Base-by-base conservation (phyloP, 23 tunicate species). In the Ciona savignyi region DNA sequence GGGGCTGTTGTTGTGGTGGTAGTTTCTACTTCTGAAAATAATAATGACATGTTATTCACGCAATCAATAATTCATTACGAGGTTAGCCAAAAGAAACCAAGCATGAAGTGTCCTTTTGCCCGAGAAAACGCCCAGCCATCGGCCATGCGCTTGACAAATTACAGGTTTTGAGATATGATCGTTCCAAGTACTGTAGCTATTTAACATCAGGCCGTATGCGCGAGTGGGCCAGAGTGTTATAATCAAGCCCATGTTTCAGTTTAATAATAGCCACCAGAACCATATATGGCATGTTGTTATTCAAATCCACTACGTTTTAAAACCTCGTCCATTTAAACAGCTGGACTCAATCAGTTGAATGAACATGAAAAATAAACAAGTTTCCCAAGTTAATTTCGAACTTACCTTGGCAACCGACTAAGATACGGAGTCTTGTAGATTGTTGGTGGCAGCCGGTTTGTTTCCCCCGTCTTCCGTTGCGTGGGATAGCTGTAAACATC, bases 361-460 rank as follows among this genome's bases (percentile, higher is more conserved):
- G n/a, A n/a, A n/a, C n/a, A n/a, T n/a, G n/a, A n/a, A n/a, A n/a
- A n/a, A n/a, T n/a, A n/a, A n/a, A n/a, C n/a, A n/a, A n/a, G n/a
- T n/a, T n/a, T n/a, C n/a, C n/a, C n/a, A 11, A 49, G 61, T 49
- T 49, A 2, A 2, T 24, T 2, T 29, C 2, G 21, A 63, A 29
- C 62, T 66, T 73, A 81, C 86, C 86, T 64, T 66, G 34, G 75
- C 86, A 81, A 9, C 60, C 86, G 35, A 81, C 86, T 6, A 34
- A 34, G 15, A 81, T 81, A 25, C 70, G 86, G 32, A 81, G 71
- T 34, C 86, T 35, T 23, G 86, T 65, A 0, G 74, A 3, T 2
- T 73, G 71, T 65, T 66, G 42, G 64, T 64, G 35, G 75, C 86
- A 81, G 24, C 86, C 78, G 21, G 34, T 62, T 1, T 73, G 26